Base-by-base conservation (phyloP, 2,113 vertebrate genomes). In the Irena cyanogastra region DNA sequence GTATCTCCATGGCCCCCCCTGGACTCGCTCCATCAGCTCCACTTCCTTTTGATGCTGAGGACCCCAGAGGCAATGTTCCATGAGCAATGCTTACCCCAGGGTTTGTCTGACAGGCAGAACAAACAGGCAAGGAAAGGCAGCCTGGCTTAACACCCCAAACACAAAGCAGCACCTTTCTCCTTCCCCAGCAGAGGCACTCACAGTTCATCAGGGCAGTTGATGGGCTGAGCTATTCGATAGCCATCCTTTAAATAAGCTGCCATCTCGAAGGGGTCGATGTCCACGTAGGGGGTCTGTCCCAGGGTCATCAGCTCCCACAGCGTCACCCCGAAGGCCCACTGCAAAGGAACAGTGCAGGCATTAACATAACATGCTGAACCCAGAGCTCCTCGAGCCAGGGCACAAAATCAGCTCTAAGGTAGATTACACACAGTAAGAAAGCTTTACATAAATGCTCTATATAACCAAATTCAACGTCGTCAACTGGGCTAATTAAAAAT, bases 191-290 rank as follows among this genome's bases (percentile, higher is more conserved):
- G 53, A 87, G 5, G 14, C 39, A 99, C 99, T 97, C 97, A 99
- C 99, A 99, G 98, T 96, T 99, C 99, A 95, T 99, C 99, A 6
- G 99, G 99, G 95, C 99, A 99, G 98, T 99, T 99, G 98, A 99
- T 99, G 27, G 99, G 99, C 92, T 99, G 99, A 95, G 99, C 99
- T 98, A 99, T 99, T 94, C 99, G 98, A 98, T 99, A 99, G 53
- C 99, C 99, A 10, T 99, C 99, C 97, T 99, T 99, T 96, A 99
- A 97, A 97, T 99, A 99, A 15, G 99, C 99, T 0, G 99, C 99
- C 99, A 99, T 99, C 98, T 99, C 99, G 52, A 99, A 99, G 44
- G 99, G 99, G 97, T 99, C 99, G 3, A 99, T 99, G 96, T 99
- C 99, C 13, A 99, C 99, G 9, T 99, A 99, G 0, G 99, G 99